These are phyloP conservation scores for Ostrea edulis DNA, from an alignment of 1,140 invertebrate species.

Conservation along the genomic window DNA sequence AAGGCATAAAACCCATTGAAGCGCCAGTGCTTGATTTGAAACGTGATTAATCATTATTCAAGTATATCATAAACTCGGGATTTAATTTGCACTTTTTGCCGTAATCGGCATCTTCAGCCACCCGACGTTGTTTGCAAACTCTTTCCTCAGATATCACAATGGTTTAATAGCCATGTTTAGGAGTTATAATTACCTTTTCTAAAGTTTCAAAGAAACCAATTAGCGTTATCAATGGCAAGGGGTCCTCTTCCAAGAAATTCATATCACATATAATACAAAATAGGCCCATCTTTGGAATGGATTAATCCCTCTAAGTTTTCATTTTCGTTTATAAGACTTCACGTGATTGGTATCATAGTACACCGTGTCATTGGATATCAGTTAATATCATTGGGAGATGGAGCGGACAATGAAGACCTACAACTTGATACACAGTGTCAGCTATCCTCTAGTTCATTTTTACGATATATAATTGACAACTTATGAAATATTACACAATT, in stretches of 20 bases:
- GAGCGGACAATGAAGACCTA: neutral
- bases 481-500: too few relatives aligned
- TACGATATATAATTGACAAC: neutral
- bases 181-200: conserved; percentile 25
- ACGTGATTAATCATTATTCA: conserved; percentile 30
- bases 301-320: conserved; percentile 30
- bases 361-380: neutral
- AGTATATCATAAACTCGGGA: conserved; percentile 30
- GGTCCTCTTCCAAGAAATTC: conserved; percentile 37
- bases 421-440: neutral
- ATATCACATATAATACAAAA: conserved; percentile 33
- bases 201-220: conserved; percentile 46
- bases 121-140: conserved; percentile 2
- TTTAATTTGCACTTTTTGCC: conserved; percentile 33
- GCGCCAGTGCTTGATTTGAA: neutral
- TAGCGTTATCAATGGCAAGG: conserved; percentile 39
- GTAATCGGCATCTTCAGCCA: neutral
- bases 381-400: neutral
- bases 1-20: neutral
- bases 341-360: conserved; percentile 18
- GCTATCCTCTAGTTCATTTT: neutral
- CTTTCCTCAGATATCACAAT: conserved; percentile 25
- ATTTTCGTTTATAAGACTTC: conserved; percentile 42
- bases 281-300: conserved; percentile 9
- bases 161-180: conserved; percentile 25